Evolutionary conservation across 53 echinoderm and acorn worm species (phyloP), one percentile per base, ranked within the genome.

Genomic region (Crossaster papposus): DNA sequence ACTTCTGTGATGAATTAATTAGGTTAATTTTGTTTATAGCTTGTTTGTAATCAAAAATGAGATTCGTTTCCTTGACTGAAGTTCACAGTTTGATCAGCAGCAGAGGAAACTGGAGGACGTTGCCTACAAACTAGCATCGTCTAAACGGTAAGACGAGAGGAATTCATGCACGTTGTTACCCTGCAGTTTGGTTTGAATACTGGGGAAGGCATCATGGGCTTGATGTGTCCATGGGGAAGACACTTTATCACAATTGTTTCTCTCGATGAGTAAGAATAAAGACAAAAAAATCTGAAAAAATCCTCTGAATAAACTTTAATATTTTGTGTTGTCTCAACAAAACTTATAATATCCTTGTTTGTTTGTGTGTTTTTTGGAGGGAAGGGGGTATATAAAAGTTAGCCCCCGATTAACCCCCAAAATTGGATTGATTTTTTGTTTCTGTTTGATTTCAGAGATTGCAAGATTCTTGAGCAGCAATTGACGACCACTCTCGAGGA

Each of bases 391-490:
- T n/a, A n/a, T n/a, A n/a, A n/a, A n/a, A n/a, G n/a, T n/a, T n/a
- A n/a, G n/a, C n/a, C n/a, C n/a, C n/a, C n/a, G n/a, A n/a, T n/a
- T n/a, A n/a, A n/a, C n/a, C n/a, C n/a, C n/a, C n/a, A n/a, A n/a
- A n/a, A n/a, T n/a, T n/a, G n/a, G n/a, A n/a, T n/a, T n/a, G n/a
- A n/a, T 20, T 23, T 36, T 34, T 37, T 36, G 10, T 24, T 81
- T 90, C 23, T 74, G 0, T 63, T 80, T 63, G 65, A 29, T 72
- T 35, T 22, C 80, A 95, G 95, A 32, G 93, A 93, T 51, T 91
- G 91, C 72, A 93, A 91, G 54, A 89, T 95, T 2, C 32, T 93
- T 10, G 95, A 93, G 29, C 91, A 93, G 70, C 91, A 95, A 77
- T 81, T 95, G 22, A 81, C 93, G 1, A 32, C 84, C 18, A 89